Evolutionary conservation across 2,113 vertebrate species (phyloP).

Genomic region (Hiodon tergisus): DNA sequence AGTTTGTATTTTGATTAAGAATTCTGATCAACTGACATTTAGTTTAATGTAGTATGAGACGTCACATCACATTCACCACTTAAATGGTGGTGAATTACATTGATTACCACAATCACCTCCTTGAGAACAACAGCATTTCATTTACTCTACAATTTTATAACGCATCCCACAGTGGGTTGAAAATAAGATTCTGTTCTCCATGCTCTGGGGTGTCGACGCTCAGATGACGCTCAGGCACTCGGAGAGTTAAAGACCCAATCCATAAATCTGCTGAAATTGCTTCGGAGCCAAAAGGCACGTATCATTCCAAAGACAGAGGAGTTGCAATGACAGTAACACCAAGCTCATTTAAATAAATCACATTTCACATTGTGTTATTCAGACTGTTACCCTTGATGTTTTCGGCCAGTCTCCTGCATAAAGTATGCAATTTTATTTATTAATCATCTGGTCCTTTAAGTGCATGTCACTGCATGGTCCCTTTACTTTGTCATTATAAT

Average conservation of each 20-base stretch:
- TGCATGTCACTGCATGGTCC: no score
- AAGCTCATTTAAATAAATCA: not conserved
- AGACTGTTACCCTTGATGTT: constrained; percentile 1
- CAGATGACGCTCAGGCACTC: constrained; percentile 60
- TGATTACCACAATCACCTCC: not conserved
- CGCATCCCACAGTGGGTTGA: constrained; percentile 54
- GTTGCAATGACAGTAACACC: constrained; percentile 21
- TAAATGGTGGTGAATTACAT: not conserved
- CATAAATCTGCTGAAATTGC: constrained; percentile 62
- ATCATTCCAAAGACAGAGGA: constrained; percentile 46
- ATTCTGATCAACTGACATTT: constrained; percentile 18
- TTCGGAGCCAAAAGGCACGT: constrained; percentile 60
- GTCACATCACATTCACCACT: constrained; percentile 13
- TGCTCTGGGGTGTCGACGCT: constrained; percentile 53
- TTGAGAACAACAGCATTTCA: constrained; percentile 5
- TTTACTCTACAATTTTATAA: constrained; percentile 30
- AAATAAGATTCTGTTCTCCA: constrained; percentile 53
- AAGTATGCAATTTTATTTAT: not conserved
- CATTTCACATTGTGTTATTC: constrained; percentile 16
- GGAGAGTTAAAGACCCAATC: constrained; percentile 61
- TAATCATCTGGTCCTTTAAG: not conserved
- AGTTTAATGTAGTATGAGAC: constrained; percentile 13
- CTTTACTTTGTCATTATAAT: no score
- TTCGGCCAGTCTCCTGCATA: not conserved
- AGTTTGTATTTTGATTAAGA: constrained; percentile 9